phyloP scores from a whole-genome alignment of 2,888 invertebrate species.

The Pocota personata region DNA sequence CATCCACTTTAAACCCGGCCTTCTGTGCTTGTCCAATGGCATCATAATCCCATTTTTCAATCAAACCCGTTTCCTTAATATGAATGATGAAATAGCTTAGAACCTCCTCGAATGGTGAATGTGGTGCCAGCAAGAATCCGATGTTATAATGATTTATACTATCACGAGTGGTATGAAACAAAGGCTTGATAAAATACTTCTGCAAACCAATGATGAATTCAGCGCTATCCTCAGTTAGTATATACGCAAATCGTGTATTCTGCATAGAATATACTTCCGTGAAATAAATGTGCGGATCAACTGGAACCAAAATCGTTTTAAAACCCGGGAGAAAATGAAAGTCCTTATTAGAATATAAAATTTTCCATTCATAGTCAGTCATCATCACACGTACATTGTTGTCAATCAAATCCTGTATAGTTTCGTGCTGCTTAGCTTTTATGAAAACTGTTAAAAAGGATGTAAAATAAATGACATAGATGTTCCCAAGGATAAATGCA shows the following conservation, averaged over 20 bases:
- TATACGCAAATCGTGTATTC: background rate
- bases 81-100: constrained; percentile 33
- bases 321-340: background rate
- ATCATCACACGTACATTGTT: constrained; percentile 29
- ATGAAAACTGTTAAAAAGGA: too few relatives aligned
- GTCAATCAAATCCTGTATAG: constrained; percentile 28
- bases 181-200: too few relatives aligned
- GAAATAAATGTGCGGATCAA: background rate
- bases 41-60: constrained; percentile 41
- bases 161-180: constrained; percentile 1
- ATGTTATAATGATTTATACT: background rate
- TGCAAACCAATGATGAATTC: constrained; percentile 10
- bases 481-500: too few relatives aligned
- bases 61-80: constrained; percentile 32
- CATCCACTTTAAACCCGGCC: background rate
- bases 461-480: too few relatives aligned
- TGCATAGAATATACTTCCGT: too few relatives aligned
- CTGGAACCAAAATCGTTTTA: background rate
- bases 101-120: constrained; percentile 38
- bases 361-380: background rate
- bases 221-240: constrained; percentile 3
- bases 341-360: too few relatives aligned
- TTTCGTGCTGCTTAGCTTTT: constrained; percentile 35
- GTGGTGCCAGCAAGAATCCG: background rate
- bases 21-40: background rate